These are phyloP conservation scores for Lordiphosa fenestrarum DNA, from an alignment of 2,888 invertebrate species.

Conservation along the genomic window DNA sequence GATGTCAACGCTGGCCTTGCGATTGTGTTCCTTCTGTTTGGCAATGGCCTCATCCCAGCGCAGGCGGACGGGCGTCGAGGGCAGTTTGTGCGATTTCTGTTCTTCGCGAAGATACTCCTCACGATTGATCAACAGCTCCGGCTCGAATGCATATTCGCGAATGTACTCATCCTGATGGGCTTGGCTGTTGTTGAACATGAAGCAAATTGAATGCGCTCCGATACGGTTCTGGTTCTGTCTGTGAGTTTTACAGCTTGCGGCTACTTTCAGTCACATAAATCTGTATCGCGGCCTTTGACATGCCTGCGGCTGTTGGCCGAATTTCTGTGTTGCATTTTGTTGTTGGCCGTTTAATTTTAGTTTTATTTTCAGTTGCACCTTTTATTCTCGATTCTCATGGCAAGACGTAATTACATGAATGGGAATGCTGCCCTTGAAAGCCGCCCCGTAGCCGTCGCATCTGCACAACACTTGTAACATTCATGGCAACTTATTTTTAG, in stretches of 20 bases:
- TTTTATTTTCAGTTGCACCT: constrained; percentile 34
- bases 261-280: constrained; percentile 52
- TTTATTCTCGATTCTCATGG: constrained; percentile 36
- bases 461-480: constrained; percentile 47
- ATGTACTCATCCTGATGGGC: constrained; percentile 77
- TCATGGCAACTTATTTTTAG: constrained; percentile 60
- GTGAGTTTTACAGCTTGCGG: constrained; percentile 1
- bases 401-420: constrained; percentile 57
- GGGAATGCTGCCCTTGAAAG: constrained; percentile 50
- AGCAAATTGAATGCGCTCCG: constrained; percentile 35
- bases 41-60: constrained; percentile 66
- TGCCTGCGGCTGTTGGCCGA: constrained; percentile 65
- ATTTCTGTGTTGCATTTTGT: constrained; percentile 69
- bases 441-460: constrained; percentile 33
- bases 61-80: constrained; percentile 62
- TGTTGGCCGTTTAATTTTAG: constrained; percentile 71
- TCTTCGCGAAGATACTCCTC: constrained; percentile 74
- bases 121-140: constrained; percentile 77
- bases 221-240: no score
- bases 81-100: constrained; percentile 47
- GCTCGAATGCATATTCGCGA: constrained; percentile 79
- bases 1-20: constrained; percentile 62
- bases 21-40: constrained; percentile 61
- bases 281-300: constrained; percentile 69
- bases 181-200: constrained; percentile 74